These are phyloP conservation scores for Drosophila neotestacea DNA, from an alignment of 2,888 invertebrate genomes.

Conservation along the genomic window DNA sequence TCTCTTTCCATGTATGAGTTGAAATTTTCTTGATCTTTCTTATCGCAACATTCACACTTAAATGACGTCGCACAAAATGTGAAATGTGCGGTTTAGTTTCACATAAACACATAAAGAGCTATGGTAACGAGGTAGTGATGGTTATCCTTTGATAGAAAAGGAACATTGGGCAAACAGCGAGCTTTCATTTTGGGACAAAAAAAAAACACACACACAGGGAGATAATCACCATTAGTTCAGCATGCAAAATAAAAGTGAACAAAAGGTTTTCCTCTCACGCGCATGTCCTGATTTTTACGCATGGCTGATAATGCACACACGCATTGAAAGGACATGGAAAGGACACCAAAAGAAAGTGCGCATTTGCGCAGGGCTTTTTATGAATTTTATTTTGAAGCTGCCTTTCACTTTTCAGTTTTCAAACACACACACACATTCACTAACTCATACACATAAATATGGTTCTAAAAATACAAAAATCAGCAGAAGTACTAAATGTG, in stretches of 20 bases:
- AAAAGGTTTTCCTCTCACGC: slow-evolving; percentile 62
- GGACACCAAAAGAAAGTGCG: slow-evolving; percentile 60
- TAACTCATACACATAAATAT: slow-evolving; percentile 11
- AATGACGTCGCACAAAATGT: slow-evolving; percentile 54
- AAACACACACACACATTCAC: slow-evolving; percentile 8
- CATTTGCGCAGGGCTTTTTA: slow-evolving; percentile 62
- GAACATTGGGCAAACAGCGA: background rate
- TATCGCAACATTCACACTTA: slow-evolving; percentile 65
- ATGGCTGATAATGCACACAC: slow-evolving; percentile 69
- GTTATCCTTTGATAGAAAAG: slow-evolving; percentile 46
- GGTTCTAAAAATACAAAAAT: slow-evolving; percentile 29
- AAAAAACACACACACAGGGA: slow-evolving; percentile 8
- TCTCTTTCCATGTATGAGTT: background rate
- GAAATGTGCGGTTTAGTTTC: slow-evolving; percentile 3
- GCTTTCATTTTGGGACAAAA: slow-evolving; percentile 21
- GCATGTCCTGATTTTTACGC: slow-evolving; percentile 76
- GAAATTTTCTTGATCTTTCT: slow-evolving; percentile 17
- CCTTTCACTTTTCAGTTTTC: slow-evolving; percentile 63
- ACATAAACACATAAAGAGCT: slow-evolving; percentile 3
- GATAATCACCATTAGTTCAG: slow-evolving; percentile 66
- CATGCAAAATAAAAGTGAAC: slow-evolving; percentile 50
- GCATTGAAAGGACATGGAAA: slow-evolving; percentile 45
- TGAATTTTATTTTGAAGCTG: slow-evolving; percentile 46
- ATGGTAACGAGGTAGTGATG: slow-evolving; percentile 20
- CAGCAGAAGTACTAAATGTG: slow-evolving; percentile 51